Base-by-base conservation (phyloP, 2,113 vertebrate genomes). In the Pygoscelis adeliae region DNA sequence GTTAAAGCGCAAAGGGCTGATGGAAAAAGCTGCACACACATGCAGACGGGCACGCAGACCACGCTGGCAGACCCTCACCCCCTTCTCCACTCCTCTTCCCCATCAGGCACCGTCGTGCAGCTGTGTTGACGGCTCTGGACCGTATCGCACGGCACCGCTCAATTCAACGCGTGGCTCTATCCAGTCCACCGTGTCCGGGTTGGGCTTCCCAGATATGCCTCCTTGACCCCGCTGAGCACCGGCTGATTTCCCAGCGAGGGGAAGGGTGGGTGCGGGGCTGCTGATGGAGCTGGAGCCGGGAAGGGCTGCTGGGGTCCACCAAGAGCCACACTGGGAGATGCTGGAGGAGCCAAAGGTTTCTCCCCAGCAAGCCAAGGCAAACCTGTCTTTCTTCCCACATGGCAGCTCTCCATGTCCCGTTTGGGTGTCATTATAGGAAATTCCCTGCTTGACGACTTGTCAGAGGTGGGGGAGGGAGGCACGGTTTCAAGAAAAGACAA, bases 401-500 rank as follows among this genome's bases (percentile, higher is more conserved):
- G 44, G 46, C 70, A 79, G 67, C 85, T 90, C 89, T 93, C 62
- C 15, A 18, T 23, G 3, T 81, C 62, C 82, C 32, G 2, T 90
- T 92, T 82, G 80, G 79, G 79, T 91, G 61, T 84, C 72, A 46
- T 50, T 90, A 49, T 63, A 94, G 89, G 92, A 93, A 89, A 91
- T 78, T 90, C 90, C 92, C 73, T 34, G 66, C 86, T 65, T 59
- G 83, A 59, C 2, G 3, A 56, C 92, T 82, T 20, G 0, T 65
- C 91, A 86, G 87, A 79, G 82, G 32, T 65, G 56, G 84, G 66
- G 81, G 66, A 87, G 50, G 74, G 91, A 94, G 66, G 55, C 77
- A 95, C 79, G 88, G 47, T 65, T 97, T 92, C 94, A 90, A 90
- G 80, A 73, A 83, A 96, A 98, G 91, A 87, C 95, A 95, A 95